Conservation (phyloP, 1,140 invertebrate genomes). For the Zeugodacus cucurbitae region DNA sequence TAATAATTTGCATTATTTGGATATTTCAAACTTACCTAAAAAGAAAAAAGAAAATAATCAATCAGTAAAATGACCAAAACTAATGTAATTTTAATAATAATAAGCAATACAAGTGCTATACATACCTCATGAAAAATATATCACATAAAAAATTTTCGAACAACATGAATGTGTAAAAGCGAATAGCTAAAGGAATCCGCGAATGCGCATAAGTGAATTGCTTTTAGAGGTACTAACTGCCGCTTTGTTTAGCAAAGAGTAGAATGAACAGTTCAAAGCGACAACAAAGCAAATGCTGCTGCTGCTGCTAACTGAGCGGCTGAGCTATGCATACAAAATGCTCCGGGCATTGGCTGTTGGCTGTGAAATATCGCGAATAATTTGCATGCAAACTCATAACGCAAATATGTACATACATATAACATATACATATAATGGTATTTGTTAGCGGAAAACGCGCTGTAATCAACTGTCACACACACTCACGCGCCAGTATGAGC, state of each 20-base stretch:
- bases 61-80: neutral
- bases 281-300: neutral
- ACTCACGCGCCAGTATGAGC: neutral
- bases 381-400: slow-evolving; percentile 17
- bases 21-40: slow-evolving; percentile 14
- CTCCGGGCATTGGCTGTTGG: neutral
- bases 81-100: too few relatives aligned
- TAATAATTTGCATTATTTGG: neutral
- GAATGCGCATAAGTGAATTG: neutral
- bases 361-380: neutral
- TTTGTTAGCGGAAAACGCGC: neutral
- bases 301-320: too few relatives aligned
- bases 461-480: neutral
- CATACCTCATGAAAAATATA: too few relatives aligned
- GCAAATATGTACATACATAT: neutral
- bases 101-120: too few relatives aligned
- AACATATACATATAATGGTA: neutral
- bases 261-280: neutral
- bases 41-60: neutral
- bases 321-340: slow-evolving; percentile 27
- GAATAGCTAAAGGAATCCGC: neutral
- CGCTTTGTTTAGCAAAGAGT: neutral
- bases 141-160: too few relatives aligned
- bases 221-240: neutral
- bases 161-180: neutral